phyloP scores from a whole-genome alignment of 2,888 invertebrate genomes.

The Bellardia bayeri region DNA sequence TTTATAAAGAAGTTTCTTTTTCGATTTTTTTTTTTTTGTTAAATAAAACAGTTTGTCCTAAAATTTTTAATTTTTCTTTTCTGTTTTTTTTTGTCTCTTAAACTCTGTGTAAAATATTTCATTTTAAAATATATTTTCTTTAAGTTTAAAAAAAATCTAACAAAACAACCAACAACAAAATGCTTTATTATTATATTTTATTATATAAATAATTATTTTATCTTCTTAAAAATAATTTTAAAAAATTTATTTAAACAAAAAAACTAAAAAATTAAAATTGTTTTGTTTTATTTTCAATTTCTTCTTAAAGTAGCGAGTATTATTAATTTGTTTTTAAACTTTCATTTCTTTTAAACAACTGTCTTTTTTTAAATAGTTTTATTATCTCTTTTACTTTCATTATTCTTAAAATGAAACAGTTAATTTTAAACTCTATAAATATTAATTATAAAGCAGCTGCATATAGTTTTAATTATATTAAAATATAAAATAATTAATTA shows the following conservation, averaged over 20 bases:
- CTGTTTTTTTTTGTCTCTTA: slow-evolving; percentile 17
- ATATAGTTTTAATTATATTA: slow-evolving; percentile 72
- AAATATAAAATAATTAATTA: slow-evolving; percentile 53
- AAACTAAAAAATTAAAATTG: slow-evolving; percentile 65
- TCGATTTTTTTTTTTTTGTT: not conserved
- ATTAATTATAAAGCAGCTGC: slow-evolving; percentile 65
- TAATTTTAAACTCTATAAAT: slow-evolving; percentile 70
- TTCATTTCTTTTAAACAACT: slow-evolving; percentile 69
- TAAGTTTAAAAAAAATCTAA: slow-evolving; percentile 40
- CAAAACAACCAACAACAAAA: slow-evolving; percentile 59
- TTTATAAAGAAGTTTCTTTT: slow-evolving; percentile 18
- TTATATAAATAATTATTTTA: slow-evolving; percentile 30
- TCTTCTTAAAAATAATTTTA: slow-evolving; percentile 43
- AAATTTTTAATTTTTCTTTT: slow-evolving; percentile 19
- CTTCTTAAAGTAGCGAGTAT: slow-evolving; percentile 62
- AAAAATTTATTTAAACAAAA: slow-evolving; percentile 4
- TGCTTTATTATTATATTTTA: slow-evolving; percentile 72
- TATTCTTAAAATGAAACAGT: slow-evolving; percentile 52
- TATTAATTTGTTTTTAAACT: slow-evolving; percentile 77
- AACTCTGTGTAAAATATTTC: slow-evolving; percentile 68
- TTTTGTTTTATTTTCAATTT: slow-evolving; percentile 58
- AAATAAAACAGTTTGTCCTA: not conserved
- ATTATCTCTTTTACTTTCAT: slow-evolving; percentile 71
- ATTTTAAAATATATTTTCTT: slow-evolving; percentile 45
- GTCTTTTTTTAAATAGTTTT: slow-evolving; percentile 68